These are phyloP conservation scores for Synaphobranchus kaupii DNA, from an alignment of 2,797 vertebrate genomes.

Conservation along the genomic window DNA sequence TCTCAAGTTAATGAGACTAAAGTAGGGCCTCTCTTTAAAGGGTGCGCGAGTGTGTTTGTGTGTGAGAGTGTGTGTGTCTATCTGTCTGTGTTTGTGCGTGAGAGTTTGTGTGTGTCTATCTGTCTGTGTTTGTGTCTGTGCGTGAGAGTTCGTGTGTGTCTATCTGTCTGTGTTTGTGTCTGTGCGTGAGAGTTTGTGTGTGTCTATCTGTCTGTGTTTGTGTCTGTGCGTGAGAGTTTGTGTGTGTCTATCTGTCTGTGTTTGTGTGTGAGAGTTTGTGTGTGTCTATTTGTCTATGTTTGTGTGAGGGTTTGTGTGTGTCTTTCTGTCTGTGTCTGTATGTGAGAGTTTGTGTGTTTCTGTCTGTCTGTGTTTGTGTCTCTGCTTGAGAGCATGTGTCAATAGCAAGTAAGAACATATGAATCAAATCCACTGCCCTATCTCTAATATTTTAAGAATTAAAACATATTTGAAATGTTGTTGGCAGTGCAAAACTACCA, in stretches of 20 bases:
- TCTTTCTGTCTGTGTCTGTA: not conserved
- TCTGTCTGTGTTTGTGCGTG: not conserved
- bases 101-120: not conserved
- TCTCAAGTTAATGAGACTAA: constrained; percentile 78
- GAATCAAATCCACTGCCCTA: not conserved
- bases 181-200: not conserved
- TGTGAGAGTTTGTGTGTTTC: not conserved
- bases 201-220: constrained; percentile 11
- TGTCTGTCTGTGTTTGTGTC: not conserved
- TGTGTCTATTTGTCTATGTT: not conserved
- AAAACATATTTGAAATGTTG: not conserved
- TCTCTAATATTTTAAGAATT: not conserved
- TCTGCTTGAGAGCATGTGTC: not conserved
- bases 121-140: not conserved
- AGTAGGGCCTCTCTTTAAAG: constrained; percentile 69
- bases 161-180: not conserved
- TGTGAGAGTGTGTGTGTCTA: not conserved
- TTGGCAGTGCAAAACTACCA: not conserved
- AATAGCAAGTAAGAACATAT: not conserved
- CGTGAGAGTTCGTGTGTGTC: not conserved
- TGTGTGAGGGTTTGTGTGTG: not conserved
- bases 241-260: not conserved
- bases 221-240: not conserved
- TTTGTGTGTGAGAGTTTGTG: not conserved
- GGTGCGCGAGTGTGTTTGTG: constrained; percentile 21